A percentile compares a stretch with the other conserved stretches of the same genome.
Conservation (phyloP, 35 echinoderm and acorn worm genomes). For the Stichopus chloronotus region DNA sequence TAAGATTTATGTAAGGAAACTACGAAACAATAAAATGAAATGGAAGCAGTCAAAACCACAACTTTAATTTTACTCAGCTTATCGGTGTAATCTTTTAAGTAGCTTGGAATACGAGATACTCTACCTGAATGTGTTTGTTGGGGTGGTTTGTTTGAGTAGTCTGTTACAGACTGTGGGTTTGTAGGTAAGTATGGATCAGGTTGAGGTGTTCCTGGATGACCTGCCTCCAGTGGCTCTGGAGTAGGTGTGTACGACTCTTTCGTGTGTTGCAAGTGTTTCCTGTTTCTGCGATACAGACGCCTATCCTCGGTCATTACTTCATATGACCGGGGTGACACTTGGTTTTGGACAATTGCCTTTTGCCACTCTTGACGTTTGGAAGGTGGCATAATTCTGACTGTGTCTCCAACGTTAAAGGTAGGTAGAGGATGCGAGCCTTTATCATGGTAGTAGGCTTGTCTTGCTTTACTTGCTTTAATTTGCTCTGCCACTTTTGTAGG, state of each 20-base stretch:
- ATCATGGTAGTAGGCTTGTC: constrained; percentile 48
- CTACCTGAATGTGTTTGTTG: constrained; percentile 11
- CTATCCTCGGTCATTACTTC: constrained; percentile 41
- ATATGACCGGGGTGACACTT: constrained; percentile 31
- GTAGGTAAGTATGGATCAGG: background rate
- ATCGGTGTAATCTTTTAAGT: background rate
- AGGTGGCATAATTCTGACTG: constrained; percentile 15
- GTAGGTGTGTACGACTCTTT: constrained; percentile 30
- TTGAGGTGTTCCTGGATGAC: background rate
- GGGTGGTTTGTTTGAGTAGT: background rate
- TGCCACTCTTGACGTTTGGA: background rate
- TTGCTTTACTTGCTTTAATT: constrained; percentile 16
- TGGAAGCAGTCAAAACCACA: background rate
- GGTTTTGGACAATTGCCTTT: constrained; percentile 33
- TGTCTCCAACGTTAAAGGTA: background rate
- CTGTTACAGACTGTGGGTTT: background rate
- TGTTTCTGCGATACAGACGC: constrained; percentile 30
- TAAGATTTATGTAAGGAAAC: background rate
- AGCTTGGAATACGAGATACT: background rate
- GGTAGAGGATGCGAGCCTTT: constrained; percentile 24
- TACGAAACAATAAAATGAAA: background rate
- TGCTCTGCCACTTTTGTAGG: background rate
- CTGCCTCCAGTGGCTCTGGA: background rate
- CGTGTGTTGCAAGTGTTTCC: constrained; percentile 39
- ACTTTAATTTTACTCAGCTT: background rate